phyloP scores from a whole-genome alignment of 2,113 vertebrate species.

The Myrmecophaga tridactyla region DNA sequence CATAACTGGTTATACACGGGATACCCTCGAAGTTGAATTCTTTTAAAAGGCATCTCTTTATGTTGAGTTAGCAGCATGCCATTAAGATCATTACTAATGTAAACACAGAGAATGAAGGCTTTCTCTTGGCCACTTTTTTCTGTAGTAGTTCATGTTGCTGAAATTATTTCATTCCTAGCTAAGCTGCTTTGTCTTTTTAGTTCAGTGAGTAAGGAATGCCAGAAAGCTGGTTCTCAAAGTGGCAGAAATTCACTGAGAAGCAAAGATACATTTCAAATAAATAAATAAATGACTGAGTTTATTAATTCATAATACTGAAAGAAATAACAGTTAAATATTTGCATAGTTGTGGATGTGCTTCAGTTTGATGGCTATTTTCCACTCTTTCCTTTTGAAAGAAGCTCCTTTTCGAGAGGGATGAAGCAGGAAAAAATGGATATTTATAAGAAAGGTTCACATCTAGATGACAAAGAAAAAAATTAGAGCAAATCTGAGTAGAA shows the following conservation, averaged over 20 bases:
- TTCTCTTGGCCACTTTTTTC: conserved; percentile 65
- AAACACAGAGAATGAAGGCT: conserved; percentile 74
- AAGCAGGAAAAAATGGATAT: neutral
- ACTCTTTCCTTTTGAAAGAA: neutral
- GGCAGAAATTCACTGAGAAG: conserved; percentile 61
- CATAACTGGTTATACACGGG: conserved; percentile 71
- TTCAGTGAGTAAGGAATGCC: conserved; percentile 55
- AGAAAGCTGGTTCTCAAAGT: conserved; percentile 53
- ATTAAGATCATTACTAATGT: conserved; percentile 71
- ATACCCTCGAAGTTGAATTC: conserved; percentile 79
- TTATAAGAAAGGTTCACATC: conserved; percentile 37
- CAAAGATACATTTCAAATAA: conserved; percentile 40
- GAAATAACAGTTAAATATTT: conserved; percentile 40
- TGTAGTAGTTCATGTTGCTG: conserved; percentile 75
- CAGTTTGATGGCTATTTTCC: neutral
- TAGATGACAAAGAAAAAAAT: neutral
- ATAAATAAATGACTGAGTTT: conserved; percentile 6
- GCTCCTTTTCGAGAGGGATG: neutral
- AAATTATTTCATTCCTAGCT: conserved; percentile 77
- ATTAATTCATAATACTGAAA: conserved; percentile 55
- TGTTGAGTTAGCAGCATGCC: conserved; percentile 73
- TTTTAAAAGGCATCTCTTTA: conserved; percentile 78
- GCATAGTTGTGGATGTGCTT: conserved; percentile 7
- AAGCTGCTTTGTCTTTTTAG: conserved; percentile 69
- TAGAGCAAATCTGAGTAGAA: conserved; percentile 22